phyloP scores from a whole-genome alignment of 2,888 invertebrate species.

The Petrolisthes cinctipes region DNA sequence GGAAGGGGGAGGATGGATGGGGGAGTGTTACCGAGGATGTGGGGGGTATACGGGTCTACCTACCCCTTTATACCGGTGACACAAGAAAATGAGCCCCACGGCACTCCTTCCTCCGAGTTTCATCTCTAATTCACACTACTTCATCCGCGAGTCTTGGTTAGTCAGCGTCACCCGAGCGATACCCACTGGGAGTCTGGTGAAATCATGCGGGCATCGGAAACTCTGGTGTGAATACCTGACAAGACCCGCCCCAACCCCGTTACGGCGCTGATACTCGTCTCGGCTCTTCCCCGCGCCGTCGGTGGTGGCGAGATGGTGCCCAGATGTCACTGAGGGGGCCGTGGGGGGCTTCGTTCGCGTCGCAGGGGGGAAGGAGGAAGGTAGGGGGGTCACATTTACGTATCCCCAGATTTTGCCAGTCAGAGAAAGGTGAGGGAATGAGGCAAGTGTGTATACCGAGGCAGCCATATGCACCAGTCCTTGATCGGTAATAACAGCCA shows the following conservation, averaged over 20 bases:
- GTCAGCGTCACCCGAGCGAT: conserved; percentile 32
- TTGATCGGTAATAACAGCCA: too few species aligned
- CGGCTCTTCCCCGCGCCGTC: not conserved
- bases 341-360: too few species aligned
- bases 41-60: conserved; percentile 22
- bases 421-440: too few species aligned
- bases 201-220: conserved; percentile 54
- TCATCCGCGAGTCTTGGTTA: conserved; percentile 15
- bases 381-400: too few species aligned
- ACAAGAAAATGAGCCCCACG: conserved; percentile 58
- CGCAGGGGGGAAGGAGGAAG: too few species aligned
- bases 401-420: too few species aligned
- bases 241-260: conserved; percentile 41
- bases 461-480: too few species aligned
- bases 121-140: conserved; percentile 48
- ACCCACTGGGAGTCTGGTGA: conserved; percentile 27
- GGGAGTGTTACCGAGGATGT: not conserved
- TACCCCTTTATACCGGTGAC: conserved; percentile 59
- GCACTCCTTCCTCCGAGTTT: conserved; percentile 26
- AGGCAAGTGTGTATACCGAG: too few species aligned
- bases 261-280: conserved; percentile 19
- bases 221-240: conserved; percentile 56
- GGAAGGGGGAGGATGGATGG: not conserved
- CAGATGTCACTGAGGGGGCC: not conserved
- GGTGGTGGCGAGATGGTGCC: not conserved